phyloP scores from a whole-genome alignment of 2,113 vertebrate genomes.

The Noctilio leporinus region DNA sequence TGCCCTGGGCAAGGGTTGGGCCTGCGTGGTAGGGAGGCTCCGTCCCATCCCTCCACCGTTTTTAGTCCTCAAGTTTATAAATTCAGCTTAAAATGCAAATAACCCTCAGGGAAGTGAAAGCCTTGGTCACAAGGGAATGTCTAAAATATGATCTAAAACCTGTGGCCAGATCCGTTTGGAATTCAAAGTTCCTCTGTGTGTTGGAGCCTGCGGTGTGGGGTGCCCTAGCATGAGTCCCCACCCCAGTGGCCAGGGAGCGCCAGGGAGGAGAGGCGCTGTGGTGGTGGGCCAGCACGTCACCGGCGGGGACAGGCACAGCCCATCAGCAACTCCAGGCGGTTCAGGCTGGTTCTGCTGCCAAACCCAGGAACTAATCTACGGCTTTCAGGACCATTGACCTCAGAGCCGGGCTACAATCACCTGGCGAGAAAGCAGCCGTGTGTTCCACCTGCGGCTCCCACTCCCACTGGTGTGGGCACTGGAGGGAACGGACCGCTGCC shows the following conservation, averaged over 20 bases:
- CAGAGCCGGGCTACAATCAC: not conserved
- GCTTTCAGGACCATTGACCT: not conserved
- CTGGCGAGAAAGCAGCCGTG: fast-evolving
- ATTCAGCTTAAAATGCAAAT: not conserved
- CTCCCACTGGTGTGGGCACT: fast-evolving
- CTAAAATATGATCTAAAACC: not conserved
- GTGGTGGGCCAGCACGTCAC: too few relatives aligned
- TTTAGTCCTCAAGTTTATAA: not conserved
- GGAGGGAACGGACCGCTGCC: not conserved
- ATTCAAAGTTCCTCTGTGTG: not conserved
- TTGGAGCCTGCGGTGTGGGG: not conserved
- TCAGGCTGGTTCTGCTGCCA: not conserved
- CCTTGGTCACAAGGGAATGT: not conserved
- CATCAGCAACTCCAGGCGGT: fast-evolving
- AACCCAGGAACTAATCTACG: fast-evolving
- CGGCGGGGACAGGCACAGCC: not conserved
- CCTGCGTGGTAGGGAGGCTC: too few relatives aligned
- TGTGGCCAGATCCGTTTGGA: not conserved
- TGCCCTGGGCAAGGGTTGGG: fast-evolving
- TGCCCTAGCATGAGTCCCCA: fast-evolving
- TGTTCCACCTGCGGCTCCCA: not conserved
- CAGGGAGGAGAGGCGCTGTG: fast-evolving
- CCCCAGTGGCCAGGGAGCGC: not conserved
- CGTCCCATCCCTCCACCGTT: not conserved
- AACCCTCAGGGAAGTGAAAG: not conserved